Evolutionary conservation across 2,113 vertebrate species (phyloP).

Genomic region (Neodontobutis hainanensis): DNA sequence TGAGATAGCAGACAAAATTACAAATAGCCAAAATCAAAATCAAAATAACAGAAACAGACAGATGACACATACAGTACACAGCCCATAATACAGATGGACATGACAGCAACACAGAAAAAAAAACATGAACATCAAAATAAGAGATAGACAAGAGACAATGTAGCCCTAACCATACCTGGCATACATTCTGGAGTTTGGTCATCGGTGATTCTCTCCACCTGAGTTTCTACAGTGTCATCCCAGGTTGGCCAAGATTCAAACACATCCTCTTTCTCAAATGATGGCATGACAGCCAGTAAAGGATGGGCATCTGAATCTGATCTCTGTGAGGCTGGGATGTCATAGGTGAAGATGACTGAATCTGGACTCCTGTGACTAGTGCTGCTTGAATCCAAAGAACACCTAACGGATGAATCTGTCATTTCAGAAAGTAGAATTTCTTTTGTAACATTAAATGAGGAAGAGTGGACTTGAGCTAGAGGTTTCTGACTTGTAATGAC

Average conservation of each 20-base stretch:
- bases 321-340: constrained; percentile 84
- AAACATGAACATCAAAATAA: constrained; percentile 71
- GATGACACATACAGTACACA: constrained; percentile 9
- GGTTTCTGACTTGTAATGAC: constrained; percentile 70
- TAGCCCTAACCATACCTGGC: constrained; percentile 89
- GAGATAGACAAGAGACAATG: constrained; percentile 55
- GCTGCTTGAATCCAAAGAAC: constrained; percentile 62
- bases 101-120: constrained; percentile 74
- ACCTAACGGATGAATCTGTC: constrained; percentile 38
- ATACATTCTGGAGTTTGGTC: constrained; percentile 87
- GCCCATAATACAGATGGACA: constrained; percentile 65
- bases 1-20: constrained; percentile 85
- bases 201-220: constrained; percentile 94
- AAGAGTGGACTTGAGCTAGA: constrained; percentile 56
- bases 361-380: constrained; percentile 76
- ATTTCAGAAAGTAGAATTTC: constrained; percentile 23
- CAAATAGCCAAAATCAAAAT: constrained; percentile 12
- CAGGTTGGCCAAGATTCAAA: constrained; percentile 93
- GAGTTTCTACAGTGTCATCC: constrained; percentile 96
- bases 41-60: constrained; percentile 20
- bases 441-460: constrained; percentile 14
- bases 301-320: constrained; percentile 85
- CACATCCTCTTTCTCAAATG: constrained; percentile 87
- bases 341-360: constrained; percentile 83
- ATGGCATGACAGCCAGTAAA: constrained; percentile 76